Base-by-base conservation (phyloP, 2,888 invertebrate species). In the Agrochola macilenta region DNA sequence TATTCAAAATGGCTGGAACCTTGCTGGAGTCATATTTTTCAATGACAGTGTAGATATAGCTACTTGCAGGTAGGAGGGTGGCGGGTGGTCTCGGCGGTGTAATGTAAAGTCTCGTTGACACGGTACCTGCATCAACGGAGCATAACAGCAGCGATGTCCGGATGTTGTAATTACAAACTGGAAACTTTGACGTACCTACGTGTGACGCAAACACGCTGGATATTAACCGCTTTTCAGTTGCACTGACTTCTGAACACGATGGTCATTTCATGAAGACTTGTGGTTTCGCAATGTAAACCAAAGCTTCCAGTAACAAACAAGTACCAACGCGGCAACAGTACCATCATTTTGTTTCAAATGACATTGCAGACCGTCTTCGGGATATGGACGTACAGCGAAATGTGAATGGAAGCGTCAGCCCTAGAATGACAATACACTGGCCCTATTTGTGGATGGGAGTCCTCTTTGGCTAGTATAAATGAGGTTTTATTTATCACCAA, bases 61-160 rank as follows among this genome's bases (percentile, higher is more conserved):
- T 81, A 82, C 79, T 71, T 82, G 69, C 68, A 70, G 76, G 82
- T 78, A 46, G 63, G 54, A 49, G 63, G 73, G 79, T 72, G 76
- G 76, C 12, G 85, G 85, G 82, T 60, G 81, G 88, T 89, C 90
- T 89, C 91, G 64, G 78, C 69, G 88, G 91, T 81, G 81, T 90
- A 82, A 84, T 91, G 68, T 83, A 84, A 87, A 88, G 82, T 85
- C 83, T 80, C 77, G 83, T 80, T 78, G 83, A 92, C 91, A 92
- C 81, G 88, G 78, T 88, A 90, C 84, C 78, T 87, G 85, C 91
- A 90, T 92, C 87, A 89, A 74, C 69, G 74, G 71, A 82, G 82
- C 80, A 84, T 79, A 72, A 70, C 61, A 60, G 60, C 60, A 35
- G 68, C 73, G 61, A 79, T 77, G 80, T 78, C 65, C 75, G 76